phyloP scores from a whole-genome alignment of 2,797 vertebrate genomes.

The Octomys mimax region DNA sequence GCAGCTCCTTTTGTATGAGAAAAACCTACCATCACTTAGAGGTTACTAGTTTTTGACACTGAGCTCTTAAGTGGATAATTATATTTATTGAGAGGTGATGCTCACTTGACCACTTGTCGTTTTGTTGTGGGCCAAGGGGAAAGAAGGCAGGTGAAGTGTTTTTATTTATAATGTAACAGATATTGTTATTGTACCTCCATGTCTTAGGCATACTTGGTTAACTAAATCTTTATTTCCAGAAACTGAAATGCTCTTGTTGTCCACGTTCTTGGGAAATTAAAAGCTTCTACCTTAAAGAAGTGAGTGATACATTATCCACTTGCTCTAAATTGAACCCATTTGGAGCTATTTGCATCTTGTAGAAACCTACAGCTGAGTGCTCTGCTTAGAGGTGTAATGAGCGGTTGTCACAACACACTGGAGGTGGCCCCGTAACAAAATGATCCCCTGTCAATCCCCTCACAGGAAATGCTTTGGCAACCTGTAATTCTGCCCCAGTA shows the following conservation, averaged over 20 bases:
- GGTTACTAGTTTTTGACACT: constrained; percentile 74
- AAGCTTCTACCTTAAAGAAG: constrained; percentile 94
- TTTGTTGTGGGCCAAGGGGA: constrained; percentile 45
- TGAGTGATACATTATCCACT: constrained; percentile 96
- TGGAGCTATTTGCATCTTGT: constrained; percentile 99
- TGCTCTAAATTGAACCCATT: constrained; percentile 98
- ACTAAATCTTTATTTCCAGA: constrained; percentile 84
- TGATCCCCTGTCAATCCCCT: constrained; percentile 99
- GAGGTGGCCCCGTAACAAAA: constrained; percentile 98
- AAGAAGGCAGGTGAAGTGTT: constrained; percentile 83
- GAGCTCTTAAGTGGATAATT: constrained; percentile 82
- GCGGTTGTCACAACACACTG: constrained; percentile 99
- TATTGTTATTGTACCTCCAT: constrained; percentile 77
- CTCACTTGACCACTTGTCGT: constrained; percentile 78
- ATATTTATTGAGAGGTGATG: constrained; percentile 79
- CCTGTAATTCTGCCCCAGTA: constrained; percentile 97
- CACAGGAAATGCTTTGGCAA: constrained; percentile 96
- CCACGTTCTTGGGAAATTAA: constrained; percentile 89
- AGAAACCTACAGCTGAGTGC: constrained; percentile 99
- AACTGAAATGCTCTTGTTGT: constrained; percentile 85
- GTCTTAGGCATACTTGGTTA: constrained; percentile 81
- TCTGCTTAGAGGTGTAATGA: constrained; percentile 98
- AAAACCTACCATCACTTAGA: constrained; percentile 78
- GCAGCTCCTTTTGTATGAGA: constrained; percentile 73
- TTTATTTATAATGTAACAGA: constrained; percentile 83